Evolutionary conservation across 2,113 vertebrate genomes (phyloP).

Genomic region (Ciconia stormi): DNA sequence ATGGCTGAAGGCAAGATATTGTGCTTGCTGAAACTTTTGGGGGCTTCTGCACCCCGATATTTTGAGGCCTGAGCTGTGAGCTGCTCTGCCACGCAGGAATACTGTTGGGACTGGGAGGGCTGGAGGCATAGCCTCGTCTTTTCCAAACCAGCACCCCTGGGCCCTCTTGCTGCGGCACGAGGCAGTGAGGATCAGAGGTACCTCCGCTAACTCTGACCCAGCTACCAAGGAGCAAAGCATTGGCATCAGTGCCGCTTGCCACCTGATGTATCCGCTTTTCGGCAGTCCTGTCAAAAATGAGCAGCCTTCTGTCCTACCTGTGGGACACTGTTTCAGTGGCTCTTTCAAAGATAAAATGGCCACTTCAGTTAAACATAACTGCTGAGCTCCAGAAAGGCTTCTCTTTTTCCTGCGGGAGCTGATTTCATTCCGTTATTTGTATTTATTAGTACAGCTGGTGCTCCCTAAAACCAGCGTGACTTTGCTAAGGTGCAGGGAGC

Average conservation of each 20-base stretch:
- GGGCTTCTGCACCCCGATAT: fast-evolving
- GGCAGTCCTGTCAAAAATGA: not conserved
- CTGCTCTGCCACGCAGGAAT: not conserved
- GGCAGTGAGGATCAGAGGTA: not conserved
- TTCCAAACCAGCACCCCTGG: not conserved
- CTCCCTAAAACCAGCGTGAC: not conserved
- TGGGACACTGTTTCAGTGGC: not conserved
- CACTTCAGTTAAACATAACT: not conserved
- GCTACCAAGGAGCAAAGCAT: not conserved
- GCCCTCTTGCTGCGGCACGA: not conserved
- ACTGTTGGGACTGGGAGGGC: not conserved
- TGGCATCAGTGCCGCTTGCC: fast-evolving
- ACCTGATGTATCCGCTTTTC: not conserved
- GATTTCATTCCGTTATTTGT: not conserved
- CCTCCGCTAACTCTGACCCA: not conserved
- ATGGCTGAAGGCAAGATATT: not conserved
- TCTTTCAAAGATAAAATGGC: not conserved
- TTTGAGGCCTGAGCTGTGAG: not conserved
- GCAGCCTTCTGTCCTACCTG: not conserved
- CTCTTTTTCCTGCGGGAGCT: not conserved
- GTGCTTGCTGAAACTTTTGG: not conserved
- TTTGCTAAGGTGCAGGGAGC: not conserved
- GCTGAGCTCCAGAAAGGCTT: not conserved
- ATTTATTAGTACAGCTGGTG: not conserved
- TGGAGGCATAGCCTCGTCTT: fast-evolving